Evolutionary conservation across 92 coral and sea anemone species (phyloP), one percentile per base, ranked within the genome.

Genomic region (Paramuricea clavata): DNA sequence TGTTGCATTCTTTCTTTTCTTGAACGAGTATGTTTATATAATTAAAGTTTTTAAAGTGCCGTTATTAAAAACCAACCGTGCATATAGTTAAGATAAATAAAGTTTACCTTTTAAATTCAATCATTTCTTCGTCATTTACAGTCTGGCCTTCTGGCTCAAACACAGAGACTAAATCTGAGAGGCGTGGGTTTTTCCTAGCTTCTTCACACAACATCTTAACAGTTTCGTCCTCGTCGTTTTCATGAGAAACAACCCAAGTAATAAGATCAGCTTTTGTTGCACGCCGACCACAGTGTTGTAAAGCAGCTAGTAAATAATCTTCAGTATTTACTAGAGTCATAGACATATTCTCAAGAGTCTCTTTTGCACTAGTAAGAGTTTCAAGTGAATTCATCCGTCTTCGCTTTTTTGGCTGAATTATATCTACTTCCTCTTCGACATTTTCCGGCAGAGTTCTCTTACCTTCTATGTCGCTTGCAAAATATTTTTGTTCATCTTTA

Each of bases 301-400:
- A 85, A 34, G 98, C 97, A 16, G 98, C 98, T 17, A 91, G 13
- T 19, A 91, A 91, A 68, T 88, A 82, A 26, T 93, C 95, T 52
- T 95, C 98, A 19, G 90, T 74, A 4, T 56, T n/a, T n/a, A n/a
- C n/a, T n/a, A n/a, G n/a, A 90, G 23, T 69, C 89, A n/a, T n/a
- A n/a, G n/a, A n/a, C 69, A 81, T 87, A 52, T 61, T 78, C 49
- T 59, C 81, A 26, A 86, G 90, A 50, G 79, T 78, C 70, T 80
- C 78, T 90, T 89, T 91, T 75, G 85, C 86, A 27, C 42, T 90
- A 26, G 69, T 83, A 12, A 76, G 49, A 22, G 64, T n/a, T 21
- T 76, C 82, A 30, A 32, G 9, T n/a, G 82, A 76, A 17, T 50
- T 76, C 57, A 89, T 70, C 78, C 89, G 52, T 89, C 91, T 49